Percentiles rank a stretch among this genome's conserved stretches.
Evolutionary conservation across 2,113 vertebrate genomes (phyloP).

Genomic region (Poecile atricapillus): DNA sequence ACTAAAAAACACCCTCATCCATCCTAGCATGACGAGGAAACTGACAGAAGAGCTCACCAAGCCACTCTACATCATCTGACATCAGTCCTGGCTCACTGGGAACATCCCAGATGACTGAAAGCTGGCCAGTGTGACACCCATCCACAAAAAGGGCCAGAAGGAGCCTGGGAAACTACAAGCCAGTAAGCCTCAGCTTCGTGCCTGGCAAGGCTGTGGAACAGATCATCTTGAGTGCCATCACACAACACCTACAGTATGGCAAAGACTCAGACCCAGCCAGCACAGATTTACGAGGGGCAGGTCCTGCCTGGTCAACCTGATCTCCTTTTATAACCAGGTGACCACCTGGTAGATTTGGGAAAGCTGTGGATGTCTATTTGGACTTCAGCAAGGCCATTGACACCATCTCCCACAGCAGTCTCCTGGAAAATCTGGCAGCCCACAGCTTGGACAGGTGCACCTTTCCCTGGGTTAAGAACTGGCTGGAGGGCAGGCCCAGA

Average conservation of each 20-base stretch:
- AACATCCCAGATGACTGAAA: background rate
- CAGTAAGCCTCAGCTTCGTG: background rate
- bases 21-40: background rate
- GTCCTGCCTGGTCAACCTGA: background rate
- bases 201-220: background rate
- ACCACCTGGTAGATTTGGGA: rapidly evolving
- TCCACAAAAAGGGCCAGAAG: background rate
- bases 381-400: background rate
- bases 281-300: background rate
- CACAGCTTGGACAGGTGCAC: background rate
- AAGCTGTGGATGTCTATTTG: background rate
- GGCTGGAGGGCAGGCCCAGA: rapidly evolving
- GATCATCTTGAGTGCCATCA: background rate
- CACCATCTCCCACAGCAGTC: background rate
- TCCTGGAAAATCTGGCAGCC: background rate
- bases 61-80: background rate
- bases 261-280: background rate
- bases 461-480: background rate
- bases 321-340: too few species aligned
- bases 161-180: background rate
- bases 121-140: background rate
- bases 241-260: too few species aligned
- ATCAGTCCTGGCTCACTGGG: background rate
- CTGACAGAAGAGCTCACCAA: background rate
- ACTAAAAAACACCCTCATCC: background rate